A percentile compares a stretch with the other conserved stretches of the same genome.
These are phyloP conservation scores for Thelaira solivaga DNA, from an alignment of 2,888 invertebrate species.

Conservation along the genomic window DNA sequence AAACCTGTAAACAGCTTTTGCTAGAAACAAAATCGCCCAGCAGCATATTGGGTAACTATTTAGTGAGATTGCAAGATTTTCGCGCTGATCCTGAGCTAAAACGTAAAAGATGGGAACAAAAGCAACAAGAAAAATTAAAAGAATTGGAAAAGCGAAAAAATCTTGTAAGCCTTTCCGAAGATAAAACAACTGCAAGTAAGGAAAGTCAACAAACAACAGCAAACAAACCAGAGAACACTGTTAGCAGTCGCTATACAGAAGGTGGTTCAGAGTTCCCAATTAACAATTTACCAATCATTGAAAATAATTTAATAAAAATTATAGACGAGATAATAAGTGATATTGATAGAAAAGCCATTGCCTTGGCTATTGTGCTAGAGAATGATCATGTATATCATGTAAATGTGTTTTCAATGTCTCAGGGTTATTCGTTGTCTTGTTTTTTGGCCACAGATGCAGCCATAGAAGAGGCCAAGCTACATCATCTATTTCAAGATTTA, in stretches of 20 bases:
- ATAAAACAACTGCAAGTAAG: background rate
- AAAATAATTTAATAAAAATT: conserved; percentile 11
- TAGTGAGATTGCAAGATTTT: conserved; percentile 47
- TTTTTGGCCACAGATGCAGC: conserved; percentile 66
- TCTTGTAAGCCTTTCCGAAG: background rate
- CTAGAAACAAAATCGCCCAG: conserved; percentile 28
- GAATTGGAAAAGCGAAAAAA: background rate
- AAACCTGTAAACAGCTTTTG: conserved; percentile 23
- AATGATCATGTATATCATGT: conserved; percentile 68
- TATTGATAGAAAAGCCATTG: conserved; percentile 45
- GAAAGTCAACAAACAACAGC: background rate
- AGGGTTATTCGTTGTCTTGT: conserved; percentile 63
- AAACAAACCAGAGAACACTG: background rate
- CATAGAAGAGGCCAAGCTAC: conserved; percentile 43
- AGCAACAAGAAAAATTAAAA: conserved; percentile 30
- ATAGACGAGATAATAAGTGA: conserved; percentile 1
- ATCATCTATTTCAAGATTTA: conserved; percentile 55
- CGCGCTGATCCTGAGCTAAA: conserved; percentile 42
- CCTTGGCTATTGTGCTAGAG: conserved; percentile 65
- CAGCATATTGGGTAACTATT: conserved; percentile 38
- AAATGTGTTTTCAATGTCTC: conserved; percentile 62
- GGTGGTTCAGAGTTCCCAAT: background rate
- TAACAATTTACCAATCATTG: conserved; percentile 13
- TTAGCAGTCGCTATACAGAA: background rate
- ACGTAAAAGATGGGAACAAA: conserved; percentile 18